Conservation (phyloP, 2,888 invertebrate genomes). For the Sarcophaga subvicina region DNA sequence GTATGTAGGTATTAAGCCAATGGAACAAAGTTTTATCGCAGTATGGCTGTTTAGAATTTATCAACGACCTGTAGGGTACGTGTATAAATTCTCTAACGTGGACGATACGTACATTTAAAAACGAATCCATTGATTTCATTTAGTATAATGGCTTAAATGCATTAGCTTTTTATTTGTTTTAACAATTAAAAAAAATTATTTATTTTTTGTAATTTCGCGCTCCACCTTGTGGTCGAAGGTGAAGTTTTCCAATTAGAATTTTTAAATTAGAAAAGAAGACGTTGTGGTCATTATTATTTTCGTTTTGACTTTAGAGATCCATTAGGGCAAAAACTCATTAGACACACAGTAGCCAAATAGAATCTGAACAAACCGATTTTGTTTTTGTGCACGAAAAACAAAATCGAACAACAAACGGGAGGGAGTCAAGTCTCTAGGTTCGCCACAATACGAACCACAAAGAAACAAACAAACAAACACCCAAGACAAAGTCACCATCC, state of each 20-base stretch:
- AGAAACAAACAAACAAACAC: not conserved
- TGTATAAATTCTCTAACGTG: no score
- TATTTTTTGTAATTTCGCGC: no score
- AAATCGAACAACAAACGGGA: not conserved
- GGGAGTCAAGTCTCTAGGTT: conserved; percentile 9
- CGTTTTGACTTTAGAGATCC: not conserved
- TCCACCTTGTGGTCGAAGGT: not conserved
- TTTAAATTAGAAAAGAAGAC: not conserved
- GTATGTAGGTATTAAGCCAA: no score
- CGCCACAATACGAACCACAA: not conserved
- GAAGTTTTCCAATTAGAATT: not conserved
- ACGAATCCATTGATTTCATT: no score
- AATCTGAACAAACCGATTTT: not conserved
- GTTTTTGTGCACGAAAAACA: not conserved
- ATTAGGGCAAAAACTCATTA: conserved; percentile 19
- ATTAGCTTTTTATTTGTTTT: no score
- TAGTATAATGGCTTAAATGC: no score
- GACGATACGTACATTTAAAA: no score
- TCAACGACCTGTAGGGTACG: no score
- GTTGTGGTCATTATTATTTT: not conserved
- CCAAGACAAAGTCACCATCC: not conserved
- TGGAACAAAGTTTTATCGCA: no score
- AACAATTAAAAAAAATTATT: no score
- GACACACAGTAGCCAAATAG: conserved; percentile 49
- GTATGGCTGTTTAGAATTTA: no score